These are phyloP conservation scores for Chelonus insularis DNA, from an alignment of 1,140 invertebrate species.

Conservation along the genomic window DNA sequence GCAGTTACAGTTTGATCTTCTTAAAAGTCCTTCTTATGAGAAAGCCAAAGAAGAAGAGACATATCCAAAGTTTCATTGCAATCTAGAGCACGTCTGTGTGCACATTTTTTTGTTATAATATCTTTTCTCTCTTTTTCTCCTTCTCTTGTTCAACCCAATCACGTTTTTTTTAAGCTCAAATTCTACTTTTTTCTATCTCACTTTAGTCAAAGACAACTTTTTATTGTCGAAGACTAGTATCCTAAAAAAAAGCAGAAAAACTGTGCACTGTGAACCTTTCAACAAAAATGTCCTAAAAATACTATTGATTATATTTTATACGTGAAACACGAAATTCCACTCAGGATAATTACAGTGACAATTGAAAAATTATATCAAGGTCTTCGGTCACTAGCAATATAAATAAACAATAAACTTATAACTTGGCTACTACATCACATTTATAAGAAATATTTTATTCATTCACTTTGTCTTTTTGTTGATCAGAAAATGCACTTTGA, in stretches of 20 bases:
- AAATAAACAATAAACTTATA: too few species aligned
- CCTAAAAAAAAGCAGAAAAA: neutral
- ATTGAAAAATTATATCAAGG: too few species aligned
- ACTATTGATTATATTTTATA: too few species aligned
- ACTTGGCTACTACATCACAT: too few species aligned
- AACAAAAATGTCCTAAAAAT: too few species aligned
- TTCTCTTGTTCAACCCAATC: neutral
- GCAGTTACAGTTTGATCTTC: too few species aligned
- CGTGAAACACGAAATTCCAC: too few species aligned
- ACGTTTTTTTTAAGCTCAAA: neutral
- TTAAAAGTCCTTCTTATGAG: neutral
- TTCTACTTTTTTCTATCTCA: neutral
- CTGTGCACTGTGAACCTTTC: neutral
- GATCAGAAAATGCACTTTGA: too few species aligned
- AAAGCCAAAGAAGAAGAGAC: neutral
- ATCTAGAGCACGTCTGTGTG: neutral
- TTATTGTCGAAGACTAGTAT: neutral
- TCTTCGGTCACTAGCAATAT: too few species aligned
- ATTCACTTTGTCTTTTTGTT: too few species aligned
- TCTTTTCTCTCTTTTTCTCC: neutral
- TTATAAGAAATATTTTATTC: too few species aligned
- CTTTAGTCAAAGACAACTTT: constrained; percentile 9
- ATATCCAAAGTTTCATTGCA: constrained; percentile 13
- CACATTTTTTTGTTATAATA: constrained; percentile 5
- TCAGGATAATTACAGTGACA: too few species aligned